A percentile compares a stretch with the other conserved stretches of the same genome.
Evolutionary conservation across 1,140 invertebrate genomes (phyloP).

Genomic region (Psilanteris sp.): DNA sequence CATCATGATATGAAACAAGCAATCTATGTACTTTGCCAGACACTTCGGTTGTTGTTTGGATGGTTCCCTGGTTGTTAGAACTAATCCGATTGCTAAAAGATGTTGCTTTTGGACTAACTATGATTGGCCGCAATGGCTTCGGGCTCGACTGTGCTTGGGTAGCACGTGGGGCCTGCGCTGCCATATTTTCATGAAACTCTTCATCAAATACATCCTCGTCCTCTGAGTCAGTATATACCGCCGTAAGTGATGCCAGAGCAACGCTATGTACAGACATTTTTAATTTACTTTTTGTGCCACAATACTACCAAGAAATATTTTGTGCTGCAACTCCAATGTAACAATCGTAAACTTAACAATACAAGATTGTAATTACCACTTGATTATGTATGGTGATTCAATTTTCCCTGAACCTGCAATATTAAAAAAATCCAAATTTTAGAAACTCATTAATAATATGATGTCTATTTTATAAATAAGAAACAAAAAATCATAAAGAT

Average conservation of each 20-base stretch:
- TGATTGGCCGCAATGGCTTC: conserved; percentile 72
- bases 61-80: too few relatives aligned
- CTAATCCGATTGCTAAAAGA: too few relatives aligned
- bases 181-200: conserved; percentile 78
- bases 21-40: conserved; percentile 76
- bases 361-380: too few relatives aligned
- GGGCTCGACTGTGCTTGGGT: conserved; percentile 70
- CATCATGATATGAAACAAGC: conserved; percentile 89
- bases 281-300: conserved; percentile 78
- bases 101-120: conserved; percentile 74
- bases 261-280: conserved; percentile 80
- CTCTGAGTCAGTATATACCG: conserved; percentile 91
- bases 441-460: too few relatives aligned
- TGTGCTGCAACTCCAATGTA: too few relatives aligned
- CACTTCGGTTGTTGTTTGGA: conserved; percentile 5
- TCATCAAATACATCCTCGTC: conserved; percentile 87
- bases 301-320: conserved; percentile 78
- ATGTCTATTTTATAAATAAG: too few relatives aligned
- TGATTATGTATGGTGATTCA: too few relatives aligned
- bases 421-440: too few relatives aligned
- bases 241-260: conserved; percentile 88
- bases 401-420: too few relatives aligned
- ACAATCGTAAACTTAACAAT: too few relatives aligned
- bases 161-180: conserved; percentile 70
- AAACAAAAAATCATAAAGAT: too few relatives aligned